Evolutionary conservation across 2,888 invertebrate genomes (phyloP).

Genomic region (Cantharis nigra): DNA sequence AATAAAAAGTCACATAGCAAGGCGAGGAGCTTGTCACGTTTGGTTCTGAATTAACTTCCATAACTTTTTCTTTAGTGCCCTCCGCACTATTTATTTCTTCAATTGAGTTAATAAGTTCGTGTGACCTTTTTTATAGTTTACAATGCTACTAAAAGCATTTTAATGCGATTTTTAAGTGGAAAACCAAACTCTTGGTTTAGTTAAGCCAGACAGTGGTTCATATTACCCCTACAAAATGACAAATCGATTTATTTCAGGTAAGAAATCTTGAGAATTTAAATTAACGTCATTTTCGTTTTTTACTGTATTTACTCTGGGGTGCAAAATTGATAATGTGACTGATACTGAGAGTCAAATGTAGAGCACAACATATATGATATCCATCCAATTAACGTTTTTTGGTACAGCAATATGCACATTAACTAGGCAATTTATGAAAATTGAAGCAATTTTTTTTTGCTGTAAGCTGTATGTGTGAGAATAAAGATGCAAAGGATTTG

Average conservation of each 20-base stretch:
- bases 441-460: not conserved
- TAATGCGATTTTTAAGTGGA: not conserved
- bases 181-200: not conserved
- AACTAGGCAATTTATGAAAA: not conserved
- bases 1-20: not conserved
- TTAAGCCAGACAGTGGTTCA: not conserved
- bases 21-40: not conserved
- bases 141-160: not conserved
- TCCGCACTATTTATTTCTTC: not conserved
- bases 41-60: not conserved
- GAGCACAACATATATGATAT: not conserved
- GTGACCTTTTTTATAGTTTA: not conserved
- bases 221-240: not conserved
- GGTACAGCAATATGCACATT: not conserved
- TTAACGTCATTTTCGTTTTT: not conserved
- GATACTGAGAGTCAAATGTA: not conserved
- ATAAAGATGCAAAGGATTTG: not conserved
- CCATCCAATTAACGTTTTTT: not conserved
- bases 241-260: not conserved
- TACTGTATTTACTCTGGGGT: not conserved
- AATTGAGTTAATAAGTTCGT: not conserved
- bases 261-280: not conserved
- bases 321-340: not conserved
- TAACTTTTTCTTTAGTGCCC: not conserved
- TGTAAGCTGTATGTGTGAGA: not conserved